Percentiles rank a stretch among this genome's conserved stretches.
Evolutionary conservation across 23 tunicate genomes (phyloP).

Genomic region (Trididemnum clinides): DNA sequence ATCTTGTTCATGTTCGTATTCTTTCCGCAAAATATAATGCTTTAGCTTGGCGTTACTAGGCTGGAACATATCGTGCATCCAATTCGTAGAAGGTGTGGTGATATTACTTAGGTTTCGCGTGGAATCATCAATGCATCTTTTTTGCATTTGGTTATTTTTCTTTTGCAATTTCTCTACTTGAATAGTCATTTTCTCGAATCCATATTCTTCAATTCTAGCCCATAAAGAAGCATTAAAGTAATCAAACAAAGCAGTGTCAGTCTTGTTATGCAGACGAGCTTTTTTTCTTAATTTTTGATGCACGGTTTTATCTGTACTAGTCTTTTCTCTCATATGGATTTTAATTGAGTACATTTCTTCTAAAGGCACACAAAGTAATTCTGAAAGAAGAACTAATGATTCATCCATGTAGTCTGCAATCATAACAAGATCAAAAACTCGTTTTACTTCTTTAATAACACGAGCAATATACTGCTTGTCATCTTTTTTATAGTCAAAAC

Average conservation of each 20-base stretch:
- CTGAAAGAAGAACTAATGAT: not conserved
- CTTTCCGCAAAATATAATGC: not conserved
- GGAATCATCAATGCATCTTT: not conserved
- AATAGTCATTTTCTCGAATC: not conserved
- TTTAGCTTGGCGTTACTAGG: not conserved
- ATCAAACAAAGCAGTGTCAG: not conserved
- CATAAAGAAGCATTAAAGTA: not conserved
- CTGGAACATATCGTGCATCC: not conserved
- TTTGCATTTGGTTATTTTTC: not conserved
- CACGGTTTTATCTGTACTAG: not conserved
- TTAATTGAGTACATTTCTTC: not conserved
- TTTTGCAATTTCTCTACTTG: not conserved
- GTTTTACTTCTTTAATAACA: not conserved
- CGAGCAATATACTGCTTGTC: not conserved
- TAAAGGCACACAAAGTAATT: not conserved
- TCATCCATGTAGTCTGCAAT: not conserved
- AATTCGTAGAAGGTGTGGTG: not conserved
- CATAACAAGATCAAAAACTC: not conserved
- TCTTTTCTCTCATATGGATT: not conserved
- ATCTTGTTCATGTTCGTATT: not conserved
- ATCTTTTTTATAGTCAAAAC: not conserved
- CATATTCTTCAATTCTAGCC: not conserved
- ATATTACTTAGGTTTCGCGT: no score
- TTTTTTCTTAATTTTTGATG: not conserved
- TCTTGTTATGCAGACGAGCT: not conserved